Conservation (phyloP, 2,888 invertebrate species). For the Toxonevra muliebris region DNA sequence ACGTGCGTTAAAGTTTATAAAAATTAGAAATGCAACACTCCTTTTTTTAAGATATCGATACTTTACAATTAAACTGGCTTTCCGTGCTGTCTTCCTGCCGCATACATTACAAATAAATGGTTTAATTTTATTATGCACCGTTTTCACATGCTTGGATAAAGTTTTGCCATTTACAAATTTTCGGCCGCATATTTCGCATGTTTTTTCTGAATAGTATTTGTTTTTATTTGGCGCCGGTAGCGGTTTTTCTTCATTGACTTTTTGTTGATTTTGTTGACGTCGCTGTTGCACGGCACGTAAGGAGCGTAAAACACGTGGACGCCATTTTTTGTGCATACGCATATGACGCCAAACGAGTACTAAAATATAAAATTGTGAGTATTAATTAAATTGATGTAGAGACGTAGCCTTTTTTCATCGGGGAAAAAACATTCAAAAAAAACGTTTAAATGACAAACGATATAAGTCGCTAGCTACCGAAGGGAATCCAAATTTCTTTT, state of each 20-base stretch:
- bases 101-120: slow-evolving; percentile 80
- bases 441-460: too few relatives aligned
- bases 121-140: slow-evolving; percentile 78
- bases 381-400: background rate
- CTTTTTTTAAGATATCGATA: background rate
- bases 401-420: too few relatives aligned
- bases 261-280: slow-evolving; percentile 35
- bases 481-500: too few relatives aligned
- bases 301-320: slow-evolving; percentile 54
- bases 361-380: slow-evolving; percentile 44
- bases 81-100: slow-evolving; percentile 76
- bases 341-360: slow-evolving; percentile 72
- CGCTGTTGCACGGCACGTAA: slow-evolving; percentile 50
- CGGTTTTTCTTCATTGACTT: slow-evolving; percentile 8
- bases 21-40: background rate
- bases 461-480: too few relatives aligned
- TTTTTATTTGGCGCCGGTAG: slow-evolving; percentile 46
- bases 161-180: slow-evolving; percentile 75
- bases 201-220: slow-evolving; percentile 70
- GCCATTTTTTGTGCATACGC: slow-evolving; percentile 69
- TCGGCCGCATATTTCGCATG: slow-evolving; percentile 75
- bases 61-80: slow-evolving; percentile 72
- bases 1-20: background rate
- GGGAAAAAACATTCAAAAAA: too few relatives aligned
- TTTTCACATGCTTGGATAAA: slow-evolving; percentile 74